A percentile compares a stretch with the other conserved stretches of the same genome.
These are phyloP conservation scores for Cataglyphis rosenhaueri DNA, from an alignment of 2,888 invertebrate genomes.

Conservation along the genomic window DNA sequence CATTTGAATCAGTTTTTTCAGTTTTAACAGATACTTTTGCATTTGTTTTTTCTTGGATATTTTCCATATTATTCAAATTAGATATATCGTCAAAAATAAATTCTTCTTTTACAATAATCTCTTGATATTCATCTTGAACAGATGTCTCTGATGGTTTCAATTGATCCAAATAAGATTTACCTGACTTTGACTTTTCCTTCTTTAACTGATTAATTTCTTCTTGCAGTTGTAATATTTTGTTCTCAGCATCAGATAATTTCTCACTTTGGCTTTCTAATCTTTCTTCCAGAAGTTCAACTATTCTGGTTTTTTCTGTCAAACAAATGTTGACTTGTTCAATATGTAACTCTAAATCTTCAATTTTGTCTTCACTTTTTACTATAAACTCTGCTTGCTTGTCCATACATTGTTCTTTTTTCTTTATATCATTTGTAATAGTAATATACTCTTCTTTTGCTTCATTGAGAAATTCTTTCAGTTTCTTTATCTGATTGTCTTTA, in stretches of 20 bases:
- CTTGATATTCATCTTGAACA: neutral
- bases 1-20: slow-evolving; percentile 64
- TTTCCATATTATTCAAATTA: slow-evolving; percentile 15
- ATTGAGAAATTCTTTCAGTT: slow-evolving; percentile 79
- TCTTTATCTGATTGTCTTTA: slow-evolving; percentile 78
- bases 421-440: slow-evolving; percentile 71
- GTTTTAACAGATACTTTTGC: slow-evolving; percentile 35
- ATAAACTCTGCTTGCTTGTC: slow-evolving; percentile 74
- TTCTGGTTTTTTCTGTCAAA: slow-evolving; percentile 75
- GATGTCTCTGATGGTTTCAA: neutral
- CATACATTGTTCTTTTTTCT: slow-evolving; percentile 69
- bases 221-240: slow-evolving; percentile 40
- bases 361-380: slow-evolving; percentile 73
- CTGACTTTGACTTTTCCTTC: slow-evolving; percentile 52
- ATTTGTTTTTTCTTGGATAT: slow-evolving; percentile 57
- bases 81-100: neutral
- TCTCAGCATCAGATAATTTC: slow-evolving; percentile 35
- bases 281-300: slow-evolving; percentile 77
- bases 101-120: slow-evolving; percentile 36
- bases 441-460: slow-evolving; percentile 83
- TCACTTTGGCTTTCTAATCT: slow-evolving; percentile 69
- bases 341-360: slow-evolving; percentile 78
- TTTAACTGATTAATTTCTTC: slow-evolving; percentile 56
- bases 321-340: slow-evolving; percentile 75
- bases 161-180: slow-evolving; percentile 15